phyloP scores from a whole-genome alignment of 2,888 invertebrate genomes.

The Adela reaumurella region DNA sequence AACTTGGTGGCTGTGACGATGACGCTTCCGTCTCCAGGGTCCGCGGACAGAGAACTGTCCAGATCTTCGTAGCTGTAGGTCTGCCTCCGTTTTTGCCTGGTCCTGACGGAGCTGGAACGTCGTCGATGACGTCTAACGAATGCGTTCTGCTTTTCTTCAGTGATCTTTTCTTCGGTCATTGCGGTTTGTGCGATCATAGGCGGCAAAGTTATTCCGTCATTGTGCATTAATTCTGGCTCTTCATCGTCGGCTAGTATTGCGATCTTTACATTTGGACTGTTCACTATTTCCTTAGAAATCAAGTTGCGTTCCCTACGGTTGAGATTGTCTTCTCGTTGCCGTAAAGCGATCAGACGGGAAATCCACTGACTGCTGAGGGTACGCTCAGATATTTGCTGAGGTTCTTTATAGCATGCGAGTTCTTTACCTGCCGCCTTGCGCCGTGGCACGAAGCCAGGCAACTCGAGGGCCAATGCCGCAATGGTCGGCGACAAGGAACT shows the following conservation, averaged over 20 bases:
- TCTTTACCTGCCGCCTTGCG: constrained; percentile 28
- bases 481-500: constrained; percentile 38
- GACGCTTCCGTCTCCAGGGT: constrained; percentile 51
- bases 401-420: constrained; percentile 25
- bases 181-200: constrained; percentile 24
- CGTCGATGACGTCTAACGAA: constrained; percentile 30
- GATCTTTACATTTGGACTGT: constrained; percentile 32
- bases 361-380: constrained; percentile 57
- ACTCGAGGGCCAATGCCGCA: constrained; percentile 41
- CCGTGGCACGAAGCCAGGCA: constrained; percentile 46
- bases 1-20: constrained; percentile 51
- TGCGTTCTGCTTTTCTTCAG: background rate
- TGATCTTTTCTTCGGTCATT: constrained; percentile 16
- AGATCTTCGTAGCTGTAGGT: constrained; percentile 50
- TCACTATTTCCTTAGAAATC: constrained; percentile 39
- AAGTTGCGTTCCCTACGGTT: constrained; percentile 47
- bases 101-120: constrained; percentile 24
- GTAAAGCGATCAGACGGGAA: constrained; percentile 47
- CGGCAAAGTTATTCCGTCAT: constrained; percentile 40
- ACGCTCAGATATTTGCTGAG: constrained; percentile 51
- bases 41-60: constrained; percentile 58
- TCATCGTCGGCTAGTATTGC: constrained; percentile 10
- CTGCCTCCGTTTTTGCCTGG: constrained; percentile 25
- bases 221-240: constrained; percentile 15
- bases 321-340: constrained; percentile 48